Conservation (phyloP, 2,888 invertebrate genomes). For the Eilema depressum region DNA sequence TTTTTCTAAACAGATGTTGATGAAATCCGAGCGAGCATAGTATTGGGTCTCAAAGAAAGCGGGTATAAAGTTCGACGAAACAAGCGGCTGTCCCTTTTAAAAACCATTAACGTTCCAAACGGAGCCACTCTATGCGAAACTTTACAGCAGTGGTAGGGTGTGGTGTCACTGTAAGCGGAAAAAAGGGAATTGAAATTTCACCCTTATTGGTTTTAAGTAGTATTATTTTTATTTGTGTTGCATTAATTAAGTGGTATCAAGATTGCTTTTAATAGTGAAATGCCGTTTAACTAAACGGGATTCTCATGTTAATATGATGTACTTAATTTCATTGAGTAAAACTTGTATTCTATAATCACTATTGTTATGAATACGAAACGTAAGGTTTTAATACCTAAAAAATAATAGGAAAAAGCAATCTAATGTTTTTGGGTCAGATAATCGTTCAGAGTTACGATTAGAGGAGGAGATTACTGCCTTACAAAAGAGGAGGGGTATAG, state of each 20-base stretch:
- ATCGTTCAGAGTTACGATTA: background rate
- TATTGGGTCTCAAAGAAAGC: slow-evolving; percentile 33
- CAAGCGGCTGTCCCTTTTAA: slow-evolving; percentile 63
- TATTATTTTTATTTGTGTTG: too few relatives aligned
- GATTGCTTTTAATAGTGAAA: background rate
- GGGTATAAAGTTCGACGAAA: slow-evolving; percentile 49
- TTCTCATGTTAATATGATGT: background rate
- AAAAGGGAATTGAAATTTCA: background rate
- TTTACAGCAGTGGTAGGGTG: slow-evolving; percentile 54
- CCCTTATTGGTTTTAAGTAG: background rate
- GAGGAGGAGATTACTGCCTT: background rate
- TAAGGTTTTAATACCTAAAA: too few relatives aligned
- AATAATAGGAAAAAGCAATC: too few relatives aligned
- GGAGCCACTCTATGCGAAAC: slow-evolving; percentile 69
- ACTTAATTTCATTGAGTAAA: too few relatives aligned
- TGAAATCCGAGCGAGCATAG: slow-evolving; percentile 26
- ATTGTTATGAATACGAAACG: too few relatives aligned
- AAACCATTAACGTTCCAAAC: slow-evolving; percentile 70
- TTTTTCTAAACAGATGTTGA: slow-evolving; percentile 38
- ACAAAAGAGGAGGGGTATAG: background rate
- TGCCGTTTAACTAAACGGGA: background rate
- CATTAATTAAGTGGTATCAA: too few relatives aligned
- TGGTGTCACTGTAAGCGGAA: slow-evolving; percentile 47
- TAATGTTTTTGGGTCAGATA: too few relatives aligned
- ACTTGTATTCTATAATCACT: too few relatives aligned